Conservation (phyloP, 1,140 invertebrate genomes). For the Octopus bimaculoides region DNA sequence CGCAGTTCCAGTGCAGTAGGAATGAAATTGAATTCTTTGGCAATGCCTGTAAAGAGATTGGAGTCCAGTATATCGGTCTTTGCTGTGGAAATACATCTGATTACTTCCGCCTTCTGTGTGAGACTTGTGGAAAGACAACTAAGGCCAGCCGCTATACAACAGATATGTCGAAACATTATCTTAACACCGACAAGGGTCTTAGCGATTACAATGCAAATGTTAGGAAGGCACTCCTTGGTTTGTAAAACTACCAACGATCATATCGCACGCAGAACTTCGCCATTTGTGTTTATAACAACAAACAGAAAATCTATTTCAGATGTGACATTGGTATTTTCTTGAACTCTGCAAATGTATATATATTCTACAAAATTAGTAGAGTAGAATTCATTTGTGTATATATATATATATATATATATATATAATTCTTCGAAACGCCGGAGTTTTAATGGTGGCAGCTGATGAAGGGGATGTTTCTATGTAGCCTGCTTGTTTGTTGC, state of each 20-base stretch:
- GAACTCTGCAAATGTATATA: neutral
- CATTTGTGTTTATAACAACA: too few species aligned
- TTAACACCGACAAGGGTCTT: conserved; percentile 21
- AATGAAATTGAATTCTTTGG: conserved; percentile 40
- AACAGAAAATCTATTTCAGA: too few species aligned
- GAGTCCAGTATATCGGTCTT: conserved; percentile 49
- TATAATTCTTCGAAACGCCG: too few species aligned
- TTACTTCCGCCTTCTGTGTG: conserved; percentile 39
- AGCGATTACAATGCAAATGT: neutral
- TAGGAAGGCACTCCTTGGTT: neutral
- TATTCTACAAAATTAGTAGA: too few species aligned
- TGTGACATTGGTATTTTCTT: neutral
- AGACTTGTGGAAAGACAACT: conserved; percentile 36
- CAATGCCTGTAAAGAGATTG: conserved; percentile 38
- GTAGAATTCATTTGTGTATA: neutral
- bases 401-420: conserved; percentile 4
- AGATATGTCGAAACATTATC: conserved; percentile 29
- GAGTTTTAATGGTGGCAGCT: too few species aligned
- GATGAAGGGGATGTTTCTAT: too few species aligned
- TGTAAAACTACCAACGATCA: too few species aligned
- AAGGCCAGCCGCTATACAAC: conserved; percentile 34
- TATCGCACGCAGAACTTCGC: too few species aligned
- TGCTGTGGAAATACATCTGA: conserved; percentile 48
- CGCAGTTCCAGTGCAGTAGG: conserved; percentile 26
- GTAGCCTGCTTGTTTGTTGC: too few species aligned